These are phyloP conservation scores for Myxocyprinus asiaticus DNA, from an alignment of 2,113 vertebrate species.

Conservation along the genomic window DNA sequence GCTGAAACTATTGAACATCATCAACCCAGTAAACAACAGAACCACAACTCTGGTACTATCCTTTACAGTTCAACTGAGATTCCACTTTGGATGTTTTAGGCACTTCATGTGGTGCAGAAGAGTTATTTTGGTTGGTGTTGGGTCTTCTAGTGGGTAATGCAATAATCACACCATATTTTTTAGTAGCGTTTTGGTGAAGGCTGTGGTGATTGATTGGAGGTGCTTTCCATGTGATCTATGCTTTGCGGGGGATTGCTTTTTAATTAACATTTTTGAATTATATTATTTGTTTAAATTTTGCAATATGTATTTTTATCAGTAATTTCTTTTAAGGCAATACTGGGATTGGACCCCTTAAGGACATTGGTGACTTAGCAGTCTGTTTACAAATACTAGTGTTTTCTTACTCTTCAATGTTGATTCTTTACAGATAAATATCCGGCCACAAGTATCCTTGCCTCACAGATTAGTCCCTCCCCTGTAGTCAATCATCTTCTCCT, in stretches of 20 bases:
- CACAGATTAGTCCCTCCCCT: constrained; percentile 87
- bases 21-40: constrained; percentile 36
- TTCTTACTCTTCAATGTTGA: constrained; percentile 51
- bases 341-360: too few species aligned
- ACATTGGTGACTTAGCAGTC: not conserved
- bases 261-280: too few species aligned
- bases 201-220: too few species aligned
- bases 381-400: not conserved
- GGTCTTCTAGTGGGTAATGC: too few species aligned
- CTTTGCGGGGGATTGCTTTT: too few species aligned
- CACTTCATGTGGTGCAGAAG: not conserved
- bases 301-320: too few species aligned
- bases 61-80: too few species aligned
- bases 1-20: constrained; percentile 48
- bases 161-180: not conserved
- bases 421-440: constrained; percentile 88
- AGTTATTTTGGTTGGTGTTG: constrained; percentile 6
- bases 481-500: constrained; percentile 97
- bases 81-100: not conserved
- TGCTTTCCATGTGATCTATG: too few species aligned
- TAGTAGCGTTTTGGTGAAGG: constrained; percentile 10
- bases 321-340: too few species aligned
- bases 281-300: too few species aligned
- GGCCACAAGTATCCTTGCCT: constrained; percentile 86
- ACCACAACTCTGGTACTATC: constrained; percentile 39